phyloP scores from a whole-genome alignment of 37 sponge, comb jelly and placozoan species.

The Spongilla lacustris region DNA sequence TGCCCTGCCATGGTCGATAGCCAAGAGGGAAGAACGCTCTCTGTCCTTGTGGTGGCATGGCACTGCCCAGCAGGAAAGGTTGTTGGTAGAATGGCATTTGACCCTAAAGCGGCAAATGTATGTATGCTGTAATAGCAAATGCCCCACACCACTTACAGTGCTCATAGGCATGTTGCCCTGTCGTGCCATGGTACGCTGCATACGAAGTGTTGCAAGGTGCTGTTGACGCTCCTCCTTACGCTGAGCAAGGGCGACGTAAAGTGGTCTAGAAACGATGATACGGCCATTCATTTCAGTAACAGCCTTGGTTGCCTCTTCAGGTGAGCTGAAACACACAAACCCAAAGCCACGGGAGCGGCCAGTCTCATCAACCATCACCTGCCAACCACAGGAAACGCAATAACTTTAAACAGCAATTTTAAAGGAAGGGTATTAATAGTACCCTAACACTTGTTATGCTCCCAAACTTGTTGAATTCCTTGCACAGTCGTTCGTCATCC shows the following conservation, averaged over 20 bases:
- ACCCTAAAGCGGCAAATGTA: neutral
- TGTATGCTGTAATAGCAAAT: conserved; percentile 9
- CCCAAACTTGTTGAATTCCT: conserved; percentile 95
- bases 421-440: neutral
- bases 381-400: neutral
- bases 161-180: conserved; percentile 62
- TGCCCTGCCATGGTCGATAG: conserved; percentile 59
- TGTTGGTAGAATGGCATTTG: neutral
- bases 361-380: conserved; percentile 92
- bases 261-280: conserved; percentile 95
- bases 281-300: conserved; percentile 99
- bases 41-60: conserved; percentile 51
- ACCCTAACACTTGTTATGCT: conserved; percentile 98
- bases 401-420: neutral
- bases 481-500: conserved; percentile 85
- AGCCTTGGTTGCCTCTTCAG: conserved; percentile 99
- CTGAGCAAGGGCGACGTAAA: conserved; percentile 99
- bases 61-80: neutral
- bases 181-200: conserved; percentile 65
- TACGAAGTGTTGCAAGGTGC: conserved; percentile 83
- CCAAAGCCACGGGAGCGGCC: conserved; percentile 93
- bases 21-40: conserved; percentile 63
- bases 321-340: conserved; percentile 98
- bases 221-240: conserved; percentile 97
- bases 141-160: neutral